phyloP scores from a whole-genome alignment of 1,140 invertebrate genomes.

The Caenorhabditis latens region DNA sequence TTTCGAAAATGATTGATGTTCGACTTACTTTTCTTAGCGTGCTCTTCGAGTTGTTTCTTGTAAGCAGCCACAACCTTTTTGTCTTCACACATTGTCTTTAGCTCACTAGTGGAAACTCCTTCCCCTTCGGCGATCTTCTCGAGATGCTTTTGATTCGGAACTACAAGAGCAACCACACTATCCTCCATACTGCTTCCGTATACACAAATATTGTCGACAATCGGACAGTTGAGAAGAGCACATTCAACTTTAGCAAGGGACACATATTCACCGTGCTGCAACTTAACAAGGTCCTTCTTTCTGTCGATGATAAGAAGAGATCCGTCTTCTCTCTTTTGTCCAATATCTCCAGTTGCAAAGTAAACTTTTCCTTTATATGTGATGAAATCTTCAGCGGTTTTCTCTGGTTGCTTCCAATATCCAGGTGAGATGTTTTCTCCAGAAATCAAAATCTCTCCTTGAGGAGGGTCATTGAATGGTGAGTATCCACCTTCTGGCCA shows the following conservation, averaged over 20 bases:
- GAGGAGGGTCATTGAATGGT: conserved; percentile 64
- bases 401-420: conserved; percentile 91
- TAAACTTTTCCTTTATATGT: conserved; percentile 80
- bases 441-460: conserved; percentile 90
- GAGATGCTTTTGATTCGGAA: conserved; percentile 84
- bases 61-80: conserved; percentile 47
- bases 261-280: conserved; percentile 94
- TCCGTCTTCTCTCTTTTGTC: conserved; percentile 90
- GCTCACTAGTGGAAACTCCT: conserved; percentile 23
- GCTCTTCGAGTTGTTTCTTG: conserved; percentile 60
- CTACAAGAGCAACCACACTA: conserved; percentile 90
- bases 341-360: conserved; percentile 97
- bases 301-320: conserved; percentile 96
- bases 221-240: conserved; percentile 90
- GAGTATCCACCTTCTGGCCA: conserved; percentile 62
- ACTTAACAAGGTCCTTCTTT: conserved; percentile 97
- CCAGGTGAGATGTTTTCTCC: conserved; percentile 91
- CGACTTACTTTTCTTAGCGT: conserved; percentile 58
- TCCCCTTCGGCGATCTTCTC: conserved; percentile 77
- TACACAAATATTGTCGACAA: conserved; percentile 95
- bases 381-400: conserved; percentile 91
- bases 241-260: conserved; percentile 84
- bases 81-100: conserved; percentile 56
- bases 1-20: no score
- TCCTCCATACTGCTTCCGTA: conserved; percentile 88